Conservation (phyloP, 2,113 vertebrate genomes). For the Vulpes vulpes region DNA sequence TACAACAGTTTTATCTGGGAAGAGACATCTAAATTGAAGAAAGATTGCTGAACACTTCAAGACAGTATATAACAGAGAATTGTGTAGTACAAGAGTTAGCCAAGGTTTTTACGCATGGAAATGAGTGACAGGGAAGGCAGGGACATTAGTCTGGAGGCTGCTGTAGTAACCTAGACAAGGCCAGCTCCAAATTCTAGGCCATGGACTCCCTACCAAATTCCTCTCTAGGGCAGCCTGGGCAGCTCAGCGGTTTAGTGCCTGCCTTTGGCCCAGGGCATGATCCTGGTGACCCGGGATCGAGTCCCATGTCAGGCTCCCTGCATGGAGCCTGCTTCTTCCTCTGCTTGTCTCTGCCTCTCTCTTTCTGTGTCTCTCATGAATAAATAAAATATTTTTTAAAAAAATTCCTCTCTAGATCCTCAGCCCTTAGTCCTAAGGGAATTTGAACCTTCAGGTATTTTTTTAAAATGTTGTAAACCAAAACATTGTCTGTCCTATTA, state of each 20-base stretch:
- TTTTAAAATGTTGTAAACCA: neutral
- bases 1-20: constrained; percentile 13
- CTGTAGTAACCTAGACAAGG: neutral
- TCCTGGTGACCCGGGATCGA: too few relatives aligned
- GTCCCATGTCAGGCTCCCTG: too few relatives aligned
- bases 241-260: too few relatives aligned
- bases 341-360: too few relatives aligned
- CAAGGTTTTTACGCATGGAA: constrained; percentile 3
- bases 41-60: neutral
- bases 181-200: neutral
- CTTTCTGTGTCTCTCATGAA: too few relatives aligned
- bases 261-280: too few relatives aligned
- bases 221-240: neutral
- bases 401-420: neutral
- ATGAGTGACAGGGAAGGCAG: neutral
- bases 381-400: too few relatives aligned
- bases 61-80: neutral
- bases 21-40: constrained; percentile 37
- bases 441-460: constrained; percentile 20
- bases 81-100: neutral
- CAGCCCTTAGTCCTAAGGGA: neutral
- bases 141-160: neutral
- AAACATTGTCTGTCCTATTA: constrained; percentile 34
- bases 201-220: neutral
- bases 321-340: too few relatives aligned